Evolutionary conservation across 2,888 invertebrate species (phyloP), one percentile per base, ranked within the genome.

Genomic region (Callimorpha dominula): DNA sequence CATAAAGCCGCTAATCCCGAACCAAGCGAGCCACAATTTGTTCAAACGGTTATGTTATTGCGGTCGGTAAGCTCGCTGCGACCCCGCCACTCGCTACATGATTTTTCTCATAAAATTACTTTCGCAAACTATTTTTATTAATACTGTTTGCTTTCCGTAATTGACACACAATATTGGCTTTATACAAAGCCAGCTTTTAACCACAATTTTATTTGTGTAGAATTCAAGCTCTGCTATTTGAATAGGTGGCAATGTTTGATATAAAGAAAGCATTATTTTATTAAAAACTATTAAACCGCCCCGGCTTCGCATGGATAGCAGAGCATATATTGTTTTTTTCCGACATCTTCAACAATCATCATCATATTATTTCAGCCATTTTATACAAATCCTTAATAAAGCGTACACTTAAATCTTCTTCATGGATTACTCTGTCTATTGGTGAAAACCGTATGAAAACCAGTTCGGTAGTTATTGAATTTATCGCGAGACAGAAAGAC

Each of bases 1-100:
- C 90, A 94, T 94, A 94, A 93, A 94, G 92, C 92, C 91, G 91
- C 94, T 95, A 95, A 95, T 95, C 94, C 94, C 85, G 87, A 85
- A 87, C 89, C 89, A 86, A 88, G 89, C 91, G 90, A 88, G 90
- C 92, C 88, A 94, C 95, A 94, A 95, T 95, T 95, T 94, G 94
- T 94, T 91, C 90, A 92, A 95, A 95, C 93, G 94, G 95, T 95
- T 95, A 95, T 95, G 95, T 95, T 95, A 95, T 93, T 94, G 94
- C 94, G 93, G 94, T 90, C 89, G 85, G 91, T 91, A 94, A 94
- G 93, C 93, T 88, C 88, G 84, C 88, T 84, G 88, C 88, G 88
- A 88, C 87, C 87, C 84, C 86, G 84, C 83, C 82, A 84, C 88
- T 86, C 84, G 85, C 88, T 81, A 90, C 89, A 90, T 91, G 93